Percentiles rank a stretch among this genome's conserved stretches.
These are phyloP conservation scores for Parnassius glacialis DNA, from an alignment of 2,888 invertebrate species.

Conservation along the genomic window DNA sequence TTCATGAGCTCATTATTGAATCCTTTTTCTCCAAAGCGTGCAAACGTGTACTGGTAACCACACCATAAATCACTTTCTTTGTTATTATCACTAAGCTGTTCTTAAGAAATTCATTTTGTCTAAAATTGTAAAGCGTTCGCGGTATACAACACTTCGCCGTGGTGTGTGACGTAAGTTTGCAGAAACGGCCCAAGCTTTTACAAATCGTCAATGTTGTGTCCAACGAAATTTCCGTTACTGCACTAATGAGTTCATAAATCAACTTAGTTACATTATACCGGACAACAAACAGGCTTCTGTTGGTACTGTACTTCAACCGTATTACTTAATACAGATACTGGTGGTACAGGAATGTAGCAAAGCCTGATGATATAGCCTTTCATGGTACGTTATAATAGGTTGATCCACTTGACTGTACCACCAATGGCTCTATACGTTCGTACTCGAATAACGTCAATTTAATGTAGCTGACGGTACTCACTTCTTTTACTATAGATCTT, in stretches of 20 bases:
- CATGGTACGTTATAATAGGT: conserved; percentile 30
- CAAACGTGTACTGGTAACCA: not conserved
- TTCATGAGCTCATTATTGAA: no score
- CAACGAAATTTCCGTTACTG: conserved; percentile 29
- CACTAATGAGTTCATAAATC: conserved; percentile 33
- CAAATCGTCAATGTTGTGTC: conserved; percentile 28
- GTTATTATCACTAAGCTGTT: conserved; percentile 1
- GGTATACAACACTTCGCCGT: conserved; percentile 13
- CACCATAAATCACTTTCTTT: not conserved
- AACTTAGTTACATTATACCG: conserved; percentile 3
- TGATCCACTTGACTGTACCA: conserved; percentile 37
- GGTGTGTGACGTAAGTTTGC: conserved; percentile 30
- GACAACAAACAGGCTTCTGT: no score
- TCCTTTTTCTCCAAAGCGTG: not conserved
- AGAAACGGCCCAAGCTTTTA: conserved; percentile 27
- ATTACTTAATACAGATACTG: conserved; percentile 29
- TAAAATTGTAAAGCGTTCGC: conserved; percentile 20
- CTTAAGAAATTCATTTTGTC: conserved; percentile 16
- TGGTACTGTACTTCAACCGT: conserved; percentile 11
- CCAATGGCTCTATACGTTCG: conserved; percentile 38
- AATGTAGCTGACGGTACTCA: conserved; percentile 51
- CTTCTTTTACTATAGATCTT: conserved; percentile 52
- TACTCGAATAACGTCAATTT: conserved; percentile 44
- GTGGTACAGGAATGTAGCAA: conserved; percentile 17
- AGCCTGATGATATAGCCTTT: not conserved